phyloP scores from a whole-genome alignment of 2,888 invertebrate species.

The Agrilus cyanescens region DNA sequence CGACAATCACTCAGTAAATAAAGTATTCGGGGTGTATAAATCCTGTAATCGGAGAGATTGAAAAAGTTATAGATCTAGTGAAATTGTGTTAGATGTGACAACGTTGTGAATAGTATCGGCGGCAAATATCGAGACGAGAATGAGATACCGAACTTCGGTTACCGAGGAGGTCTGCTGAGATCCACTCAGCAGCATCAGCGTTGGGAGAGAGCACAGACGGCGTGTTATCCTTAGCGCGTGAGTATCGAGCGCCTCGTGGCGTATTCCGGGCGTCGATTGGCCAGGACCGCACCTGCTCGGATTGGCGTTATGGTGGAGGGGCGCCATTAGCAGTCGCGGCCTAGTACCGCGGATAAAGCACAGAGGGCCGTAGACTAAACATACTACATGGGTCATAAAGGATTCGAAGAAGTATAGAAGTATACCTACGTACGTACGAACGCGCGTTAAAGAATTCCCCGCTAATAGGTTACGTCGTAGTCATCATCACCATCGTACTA shows the following conservation, averaged over 20 bases:
- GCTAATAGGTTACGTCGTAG: slow-evolving; percentile 28
- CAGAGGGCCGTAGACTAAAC: slow-evolving; percentile 75
- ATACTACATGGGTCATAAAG: slow-evolving; percentile 70
- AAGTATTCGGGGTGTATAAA: no score
- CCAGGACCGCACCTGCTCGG: slow-evolving; percentile 41
- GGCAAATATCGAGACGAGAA: no score
- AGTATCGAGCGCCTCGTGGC: slow-evolving; percentile 20
- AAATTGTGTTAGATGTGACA: no score
- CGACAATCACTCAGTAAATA: no score
- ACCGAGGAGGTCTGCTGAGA: no score
- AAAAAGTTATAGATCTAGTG: no score
- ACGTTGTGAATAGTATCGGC: no score
- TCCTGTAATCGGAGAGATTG: no score
- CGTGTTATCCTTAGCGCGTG: slow-evolving; percentile 13
- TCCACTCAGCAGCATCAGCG: background rate
- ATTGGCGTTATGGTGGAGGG: slow-evolving; percentile 36
- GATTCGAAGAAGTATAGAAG: slow-evolving; percentile 63
- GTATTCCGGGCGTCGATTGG: slow-evolving; percentile 36
- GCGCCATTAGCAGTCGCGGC: slow-evolving; percentile 35
- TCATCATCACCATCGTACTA: slow-evolving; percentile 1
- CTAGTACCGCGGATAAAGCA: slow-evolving; percentile 57
- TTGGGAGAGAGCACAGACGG: slow-evolving; percentile 1
- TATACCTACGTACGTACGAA: slow-evolving; percentile 30
- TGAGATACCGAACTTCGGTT: no score
- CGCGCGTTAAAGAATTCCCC: slow-evolving; percentile 37